These are phyloP conservation scores for Phalloptychus januarius DNA, from an alignment of 2,797 vertebrate genomes.

Conservation along the genomic window DNA sequence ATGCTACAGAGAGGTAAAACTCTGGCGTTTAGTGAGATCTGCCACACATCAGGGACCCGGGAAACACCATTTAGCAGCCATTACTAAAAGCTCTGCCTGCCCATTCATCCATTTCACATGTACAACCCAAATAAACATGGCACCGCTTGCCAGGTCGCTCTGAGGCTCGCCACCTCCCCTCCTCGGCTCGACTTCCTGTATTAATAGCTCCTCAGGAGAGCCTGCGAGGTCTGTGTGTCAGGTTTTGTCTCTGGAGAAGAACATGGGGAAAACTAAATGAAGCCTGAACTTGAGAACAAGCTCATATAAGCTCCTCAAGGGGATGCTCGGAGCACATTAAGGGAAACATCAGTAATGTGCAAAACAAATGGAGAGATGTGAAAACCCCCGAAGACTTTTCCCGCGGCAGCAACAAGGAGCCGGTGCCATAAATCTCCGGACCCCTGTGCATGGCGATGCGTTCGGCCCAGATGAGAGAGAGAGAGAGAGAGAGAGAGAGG, in stretches of 20 bases:
- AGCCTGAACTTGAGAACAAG: constrained; percentile 83
- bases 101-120: constrained; percentile 66
- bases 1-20: constrained; percentile 44
- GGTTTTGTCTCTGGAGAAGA: constrained; percentile 81
- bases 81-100: constrained; percentile 55
- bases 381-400: constrained; percentile 75
- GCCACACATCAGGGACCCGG: constrained; percentile 49
- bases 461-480: constrained; percentile 29
- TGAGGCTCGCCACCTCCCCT: constrained; percentile 60
- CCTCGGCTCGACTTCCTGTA: constrained; percentile 66
- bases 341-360: constrained; percentile 84
- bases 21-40: constrained; percentile 35
- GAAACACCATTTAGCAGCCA: constrained; percentile 45
- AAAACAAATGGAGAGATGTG: constrained; percentile 83
- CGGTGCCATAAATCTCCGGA: constrained; percentile 82
- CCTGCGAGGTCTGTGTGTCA: constrained; percentile 73
- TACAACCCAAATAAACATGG: constrained; percentile 74
- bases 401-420: constrained; percentile 68
- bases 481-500: constrained; percentile 8
- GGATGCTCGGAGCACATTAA: constrained; percentile 81
- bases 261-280: constrained; percentile 78
- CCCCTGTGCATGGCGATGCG: constrained; percentile 67
- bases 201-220: constrained; percentile 85
- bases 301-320: constrained; percentile 75
- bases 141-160: constrained; percentile 68